Conservation (phyloP, 53 echinoderm and acorn worm genomes). For the Mesocentrotus franciscanus region DNA sequence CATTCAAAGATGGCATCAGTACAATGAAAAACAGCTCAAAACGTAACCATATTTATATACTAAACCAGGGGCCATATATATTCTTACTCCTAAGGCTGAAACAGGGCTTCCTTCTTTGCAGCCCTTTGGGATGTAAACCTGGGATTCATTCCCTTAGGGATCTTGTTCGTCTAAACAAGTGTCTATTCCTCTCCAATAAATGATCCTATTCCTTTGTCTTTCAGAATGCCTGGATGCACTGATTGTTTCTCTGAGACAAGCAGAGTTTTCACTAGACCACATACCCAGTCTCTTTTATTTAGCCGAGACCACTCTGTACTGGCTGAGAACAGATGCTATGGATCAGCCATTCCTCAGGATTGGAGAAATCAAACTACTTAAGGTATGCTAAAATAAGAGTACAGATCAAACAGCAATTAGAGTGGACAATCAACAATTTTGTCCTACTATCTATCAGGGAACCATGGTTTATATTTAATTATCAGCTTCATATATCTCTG, state of each 20-base stretch:
- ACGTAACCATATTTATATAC: not conserved
- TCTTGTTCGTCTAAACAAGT: not conserved
- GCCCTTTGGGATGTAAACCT: not conserved
- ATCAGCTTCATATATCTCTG: too few relatives aligned
- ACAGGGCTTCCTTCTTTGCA: not conserved
- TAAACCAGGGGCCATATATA: not conserved
- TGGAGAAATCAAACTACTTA: conserved; percentile 94
- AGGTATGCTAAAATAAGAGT: conserved; percentile 70
- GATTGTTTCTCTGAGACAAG: conserved; percentile 89
- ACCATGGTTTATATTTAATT: too few relatives aligned
- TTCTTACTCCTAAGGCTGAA: not conserved
- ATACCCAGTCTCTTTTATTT: conserved; percentile 95
- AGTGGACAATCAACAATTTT: not conserved
- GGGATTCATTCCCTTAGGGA: not conserved
- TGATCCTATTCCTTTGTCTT: not conserved
- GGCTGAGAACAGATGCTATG: conserved; percentile 98
- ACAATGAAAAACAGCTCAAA: not conserved
- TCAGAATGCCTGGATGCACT: conserved; percentile 91
- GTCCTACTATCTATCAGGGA: too few relatives aligned
- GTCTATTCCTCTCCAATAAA: not conserved
- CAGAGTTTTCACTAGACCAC: conserved; percentile 76
- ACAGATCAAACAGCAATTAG: not conserved
- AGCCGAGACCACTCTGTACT: conserved; percentile 97
- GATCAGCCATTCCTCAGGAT: conserved; percentile 98
- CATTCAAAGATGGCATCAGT: too few relatives aligned